A percentile compares a stretch with the other conserved stretches of the same genome.
Evolutionary conservation across 2,797 vertebrate species (phyloP).

Genomic region (Antennarius maculatus): DNA sequence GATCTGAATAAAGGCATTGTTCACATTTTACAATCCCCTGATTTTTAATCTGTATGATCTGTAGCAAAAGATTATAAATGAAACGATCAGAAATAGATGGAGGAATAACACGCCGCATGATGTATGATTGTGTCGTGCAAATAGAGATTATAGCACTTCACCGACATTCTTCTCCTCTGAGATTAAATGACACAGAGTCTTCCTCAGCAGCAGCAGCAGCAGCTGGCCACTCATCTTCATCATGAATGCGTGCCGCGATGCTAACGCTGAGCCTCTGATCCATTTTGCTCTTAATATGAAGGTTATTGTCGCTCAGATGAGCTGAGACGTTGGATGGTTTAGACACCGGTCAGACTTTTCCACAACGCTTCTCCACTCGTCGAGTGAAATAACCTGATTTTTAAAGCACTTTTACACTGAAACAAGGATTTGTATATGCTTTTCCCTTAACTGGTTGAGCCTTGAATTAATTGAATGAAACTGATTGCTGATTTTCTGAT

Average conservation of each 20-base stretch:
- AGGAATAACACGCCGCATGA: too few species aligned
- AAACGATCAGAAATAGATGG: too few species aligned
- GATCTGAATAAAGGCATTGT: too few species aligned
- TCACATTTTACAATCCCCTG: too few species aligned
- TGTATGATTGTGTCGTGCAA: too few species aligned
- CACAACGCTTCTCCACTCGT: constrained; percentile 36
- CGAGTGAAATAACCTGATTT: constrained; percentile 61
- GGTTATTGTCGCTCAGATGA: constrained; percentile 70
- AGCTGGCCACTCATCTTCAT: constrained; percentile 49
- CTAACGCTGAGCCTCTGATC: constrained; percentile 63
- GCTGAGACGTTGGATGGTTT: background rate
- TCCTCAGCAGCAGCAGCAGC: constrained; percentile 22
- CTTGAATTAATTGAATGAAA: constrained; percentile 57
- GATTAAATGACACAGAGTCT: constrained; percentile 69
- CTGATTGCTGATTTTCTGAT: constrained; percentile 67
- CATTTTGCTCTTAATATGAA: constrained; percentile 66
- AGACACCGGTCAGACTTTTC: too few species aligned
- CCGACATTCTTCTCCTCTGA: constrained; percentile 49
- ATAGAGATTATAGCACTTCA: too few species aligned
- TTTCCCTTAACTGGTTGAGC: constrained; percentile 76
- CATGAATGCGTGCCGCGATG: constrained; percentile 62
- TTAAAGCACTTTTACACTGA: constrained; percentile 50
- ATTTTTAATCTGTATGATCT: too few species aligned
- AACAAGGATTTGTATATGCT: constrained; percentile 54
- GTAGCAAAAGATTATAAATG: too few species aligned